These are phyloP conservation scores for Saccopteryx leptura DNA, from an alignment of 2,113 vertebrate genomes.

Conservation along the genomic window DNA sequence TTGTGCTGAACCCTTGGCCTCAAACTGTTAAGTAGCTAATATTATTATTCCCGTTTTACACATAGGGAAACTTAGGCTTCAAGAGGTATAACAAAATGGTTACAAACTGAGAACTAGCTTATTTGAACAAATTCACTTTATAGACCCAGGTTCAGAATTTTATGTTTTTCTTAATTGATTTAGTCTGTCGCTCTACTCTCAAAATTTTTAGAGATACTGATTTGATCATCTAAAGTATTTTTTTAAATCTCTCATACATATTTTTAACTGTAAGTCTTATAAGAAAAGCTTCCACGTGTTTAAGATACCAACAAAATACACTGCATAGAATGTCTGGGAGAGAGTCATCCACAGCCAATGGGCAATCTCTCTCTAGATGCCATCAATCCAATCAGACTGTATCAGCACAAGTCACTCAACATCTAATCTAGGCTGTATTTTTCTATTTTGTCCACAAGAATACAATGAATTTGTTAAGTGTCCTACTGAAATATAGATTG, in stretches of 20 bases:
- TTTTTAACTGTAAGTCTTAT: conserved; percentile 27
- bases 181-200: background rate
- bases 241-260: conserved; percentile 18
- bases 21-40: conserved; percentile 8
- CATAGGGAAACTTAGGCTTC: background rate
- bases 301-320: background rate
- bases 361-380: background rate
- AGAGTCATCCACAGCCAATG: background rate
- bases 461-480: background rate
- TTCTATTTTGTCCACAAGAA: conserved; percentile 29
- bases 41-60: conserved; percentile 9
- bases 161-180: conserved; percentile 37
- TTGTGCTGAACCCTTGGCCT: background rate
- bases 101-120: conserved; percentile 26
- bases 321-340: background rate
- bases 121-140: background rate
- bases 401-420: background rate
- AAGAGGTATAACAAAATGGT: background rate
- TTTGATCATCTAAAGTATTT: conserved; percentile 52
- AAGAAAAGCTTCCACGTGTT: conserved; percentile 17
- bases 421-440: background rate
- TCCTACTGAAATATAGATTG: conserved; percentile 5
- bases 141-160: background rate
- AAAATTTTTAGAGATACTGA: conserved; percentile 39
- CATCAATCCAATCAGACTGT: background rate